These are phyloP conservation scores for Tupiocoris notatus DNA, from an alignment of 2,888 invertebrate species.

Conservation along the genomic window DNA sequence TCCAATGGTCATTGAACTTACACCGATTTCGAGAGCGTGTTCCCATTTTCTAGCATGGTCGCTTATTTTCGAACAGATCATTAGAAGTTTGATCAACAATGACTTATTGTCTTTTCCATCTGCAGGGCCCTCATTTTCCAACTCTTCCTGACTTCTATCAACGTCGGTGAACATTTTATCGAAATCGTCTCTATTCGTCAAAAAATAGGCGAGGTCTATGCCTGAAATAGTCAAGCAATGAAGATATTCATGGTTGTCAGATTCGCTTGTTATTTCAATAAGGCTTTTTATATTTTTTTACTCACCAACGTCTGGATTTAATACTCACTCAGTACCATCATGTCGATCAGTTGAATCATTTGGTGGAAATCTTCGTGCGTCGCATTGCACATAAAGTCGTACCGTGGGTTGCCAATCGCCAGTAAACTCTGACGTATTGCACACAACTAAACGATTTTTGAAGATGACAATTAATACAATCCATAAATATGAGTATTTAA, in stretches of 20 bases:
- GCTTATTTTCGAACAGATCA: conserved; percentile 33
- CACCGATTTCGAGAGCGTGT: conserved; percentile 38
- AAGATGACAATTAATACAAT: too few relatives aligned
- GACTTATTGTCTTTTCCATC: background rate
- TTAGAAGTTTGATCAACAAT: conserved; percentile 23
- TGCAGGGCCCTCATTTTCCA: too few relatives aligned
- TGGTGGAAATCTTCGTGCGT: background rate
- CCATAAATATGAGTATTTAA: too few relatives aligned
- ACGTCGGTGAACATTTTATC: background rate
- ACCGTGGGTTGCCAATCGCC: background rate
- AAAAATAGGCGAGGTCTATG: background rate
- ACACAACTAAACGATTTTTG: conserved; percentile 18
- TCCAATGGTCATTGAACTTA: too few relatives aligned
- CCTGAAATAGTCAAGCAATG: conserved; percentile 2
- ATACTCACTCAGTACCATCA: conserved; percentile 23
- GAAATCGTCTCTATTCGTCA: background rate
- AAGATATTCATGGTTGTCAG: too few relatives aligned
- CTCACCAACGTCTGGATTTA: too few relatives aligned
- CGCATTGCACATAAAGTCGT: conserved; percentile 10
- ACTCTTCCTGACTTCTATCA: background rate
- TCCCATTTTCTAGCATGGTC: conserved; percentile 39
- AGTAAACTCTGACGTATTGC: conserved; percentile 14
- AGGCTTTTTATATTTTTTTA: background rate
- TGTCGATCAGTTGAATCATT: conserved; percentile 7
- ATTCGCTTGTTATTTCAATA: background rate